A percentile compares a stretch with the other conserved stretches of the same genome.
These are phyloP conservation scores for Smittia aterrima DNA, from an alignment of 2,888 invertebrate genomes.

Conservation along the genomic window DNA sequence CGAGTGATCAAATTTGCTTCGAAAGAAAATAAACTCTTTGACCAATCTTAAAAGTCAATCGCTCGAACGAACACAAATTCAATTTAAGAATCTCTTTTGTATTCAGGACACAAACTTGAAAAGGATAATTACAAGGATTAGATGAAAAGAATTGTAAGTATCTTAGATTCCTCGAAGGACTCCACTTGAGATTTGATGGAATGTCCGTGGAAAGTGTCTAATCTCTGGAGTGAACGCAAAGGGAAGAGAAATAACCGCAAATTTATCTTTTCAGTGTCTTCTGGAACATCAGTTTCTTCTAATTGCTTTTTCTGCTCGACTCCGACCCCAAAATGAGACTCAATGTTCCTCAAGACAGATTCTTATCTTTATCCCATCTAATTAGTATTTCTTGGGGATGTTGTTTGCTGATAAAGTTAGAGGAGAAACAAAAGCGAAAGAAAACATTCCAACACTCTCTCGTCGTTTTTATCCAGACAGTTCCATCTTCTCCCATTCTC, in stretches of 20 bases:
- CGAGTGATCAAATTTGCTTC: conserved; percentile 36
- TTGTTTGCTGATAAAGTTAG: conserved; percentile 23
- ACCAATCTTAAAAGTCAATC: too few species aligned
- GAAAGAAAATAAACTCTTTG: neutral
- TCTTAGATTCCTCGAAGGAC: neutral
- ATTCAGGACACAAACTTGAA: neutral
- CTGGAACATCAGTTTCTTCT: conserved; percentile 24
- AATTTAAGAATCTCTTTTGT: neutral
- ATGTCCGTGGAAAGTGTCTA: conserved; percentile 4
- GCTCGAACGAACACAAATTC: neutral
- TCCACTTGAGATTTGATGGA: neutral
- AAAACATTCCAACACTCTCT: neutral
- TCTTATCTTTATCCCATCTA: conserved; percentile 41
- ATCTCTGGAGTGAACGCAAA: neutral
- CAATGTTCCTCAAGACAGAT: conserved; percentile 17
- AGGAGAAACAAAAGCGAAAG: conserved; percentile 13
- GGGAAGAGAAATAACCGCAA: conserved; percentile 27
- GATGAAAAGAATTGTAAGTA: neutral
- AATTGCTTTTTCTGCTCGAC: conserved; percentile 21
- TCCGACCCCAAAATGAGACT: neutral
- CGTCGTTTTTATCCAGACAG: conserved; percentile 22
- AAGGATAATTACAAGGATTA: conserved; percentile 32
- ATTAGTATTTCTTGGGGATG: conserved; percentile 37
- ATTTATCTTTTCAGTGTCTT: conserved; percentile 21
- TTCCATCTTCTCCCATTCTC: conserved; percentile 13